Evolutionary conservation across 2,113 vertebrate species (phyloP), one percentile per base, ranked within the genome.

Genomic region (Trogon surrucura): DNA sequence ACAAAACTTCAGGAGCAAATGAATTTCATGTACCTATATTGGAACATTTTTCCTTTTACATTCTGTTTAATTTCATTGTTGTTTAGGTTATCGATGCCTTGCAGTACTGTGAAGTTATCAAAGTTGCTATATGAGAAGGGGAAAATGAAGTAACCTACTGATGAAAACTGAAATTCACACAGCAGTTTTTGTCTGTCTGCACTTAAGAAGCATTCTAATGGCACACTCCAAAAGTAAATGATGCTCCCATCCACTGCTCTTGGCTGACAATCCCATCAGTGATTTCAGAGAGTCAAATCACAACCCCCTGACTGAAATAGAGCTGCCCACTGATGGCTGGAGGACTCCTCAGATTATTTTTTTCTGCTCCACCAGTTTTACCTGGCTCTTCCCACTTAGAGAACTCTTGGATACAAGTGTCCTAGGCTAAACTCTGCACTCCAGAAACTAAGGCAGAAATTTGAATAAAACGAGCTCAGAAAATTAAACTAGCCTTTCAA

Each of bases 401-500:
- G 8, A 27, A 26, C 7, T 71, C 15, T 66, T 6, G 36, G 14
- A 7, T 15, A 44, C 5, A 27, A 34, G 53, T 47, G 7, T 36
- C 3, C 4, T 45, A 22, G 48, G 10, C 6, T 38, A 60, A 83
- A 5, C 18, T 91, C 38, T 64, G 13, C 8, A 36, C 20, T 83
- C 54, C 69, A 61, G 38, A 88, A 91, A 38, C 6, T 79, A 71
- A 30, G 4, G 41, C 5, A 56, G 27, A 67, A 71, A 64, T 81
- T 27, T 81, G 21, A 92, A 69, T 75, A 80, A 74, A 92, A 67
- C 14, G 84, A 72, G 11, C 5, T 38, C 26, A 71, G 5, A 4
- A 94, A 87, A 92, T 79, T 27, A 74, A 92, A 91, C 7, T 72
- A 66, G 48, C 23, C 22, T 72, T 89, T 91, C 18, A 36, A 16